phyloP scores from a whole-genome alignment of 2,888 invertebrate genomes.

The Thera obeliscata region DNA sequence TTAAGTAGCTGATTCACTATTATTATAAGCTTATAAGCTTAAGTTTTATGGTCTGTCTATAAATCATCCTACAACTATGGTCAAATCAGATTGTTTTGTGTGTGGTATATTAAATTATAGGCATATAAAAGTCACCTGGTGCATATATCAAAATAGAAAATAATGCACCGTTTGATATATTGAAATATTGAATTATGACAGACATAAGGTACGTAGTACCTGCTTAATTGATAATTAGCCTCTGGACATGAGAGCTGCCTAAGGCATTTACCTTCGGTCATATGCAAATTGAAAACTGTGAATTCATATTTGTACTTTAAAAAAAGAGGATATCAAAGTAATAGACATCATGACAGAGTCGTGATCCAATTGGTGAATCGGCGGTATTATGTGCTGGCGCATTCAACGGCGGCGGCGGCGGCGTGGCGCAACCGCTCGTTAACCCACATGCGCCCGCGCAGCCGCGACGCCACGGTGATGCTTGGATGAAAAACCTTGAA shows the following conservation, averaged over 20 bases:
- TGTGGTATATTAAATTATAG: background rate
- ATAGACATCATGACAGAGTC: constrained; percentile 52
- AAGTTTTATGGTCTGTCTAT: background rate
- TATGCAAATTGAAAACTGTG: constrained; percentile 1
- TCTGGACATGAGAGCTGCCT: background rate
- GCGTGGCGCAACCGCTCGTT: constrained; percentile 72
- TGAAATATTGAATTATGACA: background rate
- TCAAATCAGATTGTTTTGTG: background rate
- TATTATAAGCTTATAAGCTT: too few species aligned
- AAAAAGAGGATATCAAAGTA: constrained; percentile 38
- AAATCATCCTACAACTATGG: background rate
- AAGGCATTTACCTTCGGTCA: background rate
- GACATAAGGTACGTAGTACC: background rate
- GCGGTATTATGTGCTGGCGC: constrained; percentile 37
- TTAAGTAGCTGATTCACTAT: background rate
- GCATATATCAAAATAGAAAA: background rate
- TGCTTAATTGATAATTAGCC: background rate
- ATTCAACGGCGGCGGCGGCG: constrained; percentile 51
- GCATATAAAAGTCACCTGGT: background rate
- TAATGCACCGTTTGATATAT: background rate
- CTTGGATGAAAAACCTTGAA: constrained; percentile 29
- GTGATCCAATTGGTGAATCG: constrained; percentile 52
- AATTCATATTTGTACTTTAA: constrained; percentile 12
- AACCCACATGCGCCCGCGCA: constrained; percentile 70
- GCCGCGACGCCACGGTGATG: constrained; percentile 28